Base-by-base conservation (phyloP, 1,140 invertebrate genomes). In the Ylistrum balloti region DNA sequence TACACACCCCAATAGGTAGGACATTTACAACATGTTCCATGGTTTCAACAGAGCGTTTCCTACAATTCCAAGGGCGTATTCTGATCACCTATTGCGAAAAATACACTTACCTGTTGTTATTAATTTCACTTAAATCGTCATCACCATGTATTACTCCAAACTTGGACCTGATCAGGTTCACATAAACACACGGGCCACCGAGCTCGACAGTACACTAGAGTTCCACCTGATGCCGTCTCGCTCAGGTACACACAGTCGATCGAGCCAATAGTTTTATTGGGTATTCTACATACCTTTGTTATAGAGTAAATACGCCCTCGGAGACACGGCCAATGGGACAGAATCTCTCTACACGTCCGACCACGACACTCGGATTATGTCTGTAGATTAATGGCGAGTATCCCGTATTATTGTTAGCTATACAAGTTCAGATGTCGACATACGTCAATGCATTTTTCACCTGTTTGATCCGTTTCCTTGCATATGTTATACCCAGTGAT, bases 231-330 rank as follows among this genome's bases (percentile, higher is more conserved):
- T 74, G 56, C 56, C 56, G 56, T 74, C n/a, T 74, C 56, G 56
- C 56, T 74, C 56, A 74, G 56, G 56, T 74, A 74, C 22, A 74
- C 56, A 74, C 56, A 74, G 56, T 74, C 56, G n/a, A 74, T 74
- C 15, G 56, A 74, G 56, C 56, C 22, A 28, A 22, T 7, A 11
- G 22, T 28, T 74, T 74, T 74, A 74, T 74, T 74, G 56, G 56
- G 56, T 74, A 74, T 74, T 74, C 56, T 45, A 28, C 56, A 74
- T 74, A 28, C 9, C 56, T 74, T 74, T 74, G 56, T 74, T 74
- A 74, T 74, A 2, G 56, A 5, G 56, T 74, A 74, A 5, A 45
- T 13, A 45, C 56, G 56, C 9, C 56, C 56, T 17, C 22, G 22
- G 56, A 9, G 56, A n/a, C 56, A 74, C 56, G 28, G 13, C 22